A percentile compares a stretch with the other conserved stretches of the same genome.
Conservation (phyloP, 2,113 vertebrate species). For the Limnothrissa miodon region DNA sequence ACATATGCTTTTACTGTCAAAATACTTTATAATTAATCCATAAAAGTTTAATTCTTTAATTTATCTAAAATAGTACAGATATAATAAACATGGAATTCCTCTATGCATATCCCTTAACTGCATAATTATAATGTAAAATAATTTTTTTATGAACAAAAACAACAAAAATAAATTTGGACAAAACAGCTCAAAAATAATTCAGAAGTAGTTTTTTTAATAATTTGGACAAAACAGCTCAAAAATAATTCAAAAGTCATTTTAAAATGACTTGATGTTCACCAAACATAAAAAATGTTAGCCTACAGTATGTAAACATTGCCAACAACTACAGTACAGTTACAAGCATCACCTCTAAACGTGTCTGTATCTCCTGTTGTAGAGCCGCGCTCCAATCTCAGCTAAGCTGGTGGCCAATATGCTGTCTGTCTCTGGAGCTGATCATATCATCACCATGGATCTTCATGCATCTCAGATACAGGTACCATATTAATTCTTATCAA, state of each 20-base stretch:
- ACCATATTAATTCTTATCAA: conserved; percentile 41
- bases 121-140: not conserved
- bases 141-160: not conserved
- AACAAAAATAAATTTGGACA: too few relatives aligned
- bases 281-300: not conserved
- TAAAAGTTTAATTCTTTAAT: not conserved
- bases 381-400: conserved; percentile 82
- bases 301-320: not conserved
- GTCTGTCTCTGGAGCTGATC: conserved; percentile 81
- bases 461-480: conserved; percentile 84
- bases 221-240: too few relatives aligned
- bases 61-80: not conserved
- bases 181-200: too few relatives aligned
- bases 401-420: conserved; percentile 85
- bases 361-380: conserved; percentile 54
- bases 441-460: conserved; percentile 85
- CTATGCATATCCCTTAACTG: too few relatives aligned
- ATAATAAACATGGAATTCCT: too few relatives aligned
- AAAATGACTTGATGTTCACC: not conserved
- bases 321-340: not conserved
- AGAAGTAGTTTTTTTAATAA: too few relatives aligned
- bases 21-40: not conserved
- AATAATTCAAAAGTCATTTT: too few relatives aligned
- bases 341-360: not conserved
- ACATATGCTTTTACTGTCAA: not conserved